phyloP scores from a whole-genome alignment of 2,888 invertebrate genomes.

The Cordylochernes scorpioides region DNA sequence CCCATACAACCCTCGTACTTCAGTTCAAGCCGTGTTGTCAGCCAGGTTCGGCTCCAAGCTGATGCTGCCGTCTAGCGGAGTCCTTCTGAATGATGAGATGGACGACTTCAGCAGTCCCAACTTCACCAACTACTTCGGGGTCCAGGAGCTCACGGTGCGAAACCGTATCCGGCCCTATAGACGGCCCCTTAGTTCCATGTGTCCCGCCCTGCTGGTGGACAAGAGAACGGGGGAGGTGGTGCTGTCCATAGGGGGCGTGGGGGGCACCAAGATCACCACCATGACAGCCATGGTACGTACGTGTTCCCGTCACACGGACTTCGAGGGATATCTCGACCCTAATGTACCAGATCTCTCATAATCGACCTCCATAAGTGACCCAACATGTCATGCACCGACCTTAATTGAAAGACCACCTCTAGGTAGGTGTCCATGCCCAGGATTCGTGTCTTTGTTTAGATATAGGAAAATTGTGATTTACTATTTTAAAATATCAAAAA shows the following conservation, averaged over 20 bases:
- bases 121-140: slow-evolving; percentile 35
- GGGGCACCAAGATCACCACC: slow-evolving; percentile 14
- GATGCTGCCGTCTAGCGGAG: slow-evolving; percentile 16
- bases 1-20: no score
- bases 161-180: slow-evolving; percentile 24
- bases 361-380: no score
- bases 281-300: slow-evolving; percentile 13
- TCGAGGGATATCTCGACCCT: no score
- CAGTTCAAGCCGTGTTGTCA: no score
- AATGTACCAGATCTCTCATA: no score
- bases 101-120: slow-evolving; percentile 22
- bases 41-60: slow-evolving; percentile 19
- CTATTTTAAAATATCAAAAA: no score
- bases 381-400: no score
- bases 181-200: slow-evolving; percentile 29
- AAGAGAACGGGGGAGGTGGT: slow-evolving; percentile 22
- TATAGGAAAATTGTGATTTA: no score
- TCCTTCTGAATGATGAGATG: slow-evolving; percentile 22
- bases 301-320: no score
- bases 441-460: no score
- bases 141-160: slow-evolving; percentile 28
- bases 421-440: no score
- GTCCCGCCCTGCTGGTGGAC: slow-evolving; percentile 24
- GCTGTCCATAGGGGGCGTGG: slow-evolving; percentile 13
- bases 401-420: no score